phyloP scores from a whole-genome alignment of 2,797 vertebrate species.

The Pagetopsis macropterus region DNA sequence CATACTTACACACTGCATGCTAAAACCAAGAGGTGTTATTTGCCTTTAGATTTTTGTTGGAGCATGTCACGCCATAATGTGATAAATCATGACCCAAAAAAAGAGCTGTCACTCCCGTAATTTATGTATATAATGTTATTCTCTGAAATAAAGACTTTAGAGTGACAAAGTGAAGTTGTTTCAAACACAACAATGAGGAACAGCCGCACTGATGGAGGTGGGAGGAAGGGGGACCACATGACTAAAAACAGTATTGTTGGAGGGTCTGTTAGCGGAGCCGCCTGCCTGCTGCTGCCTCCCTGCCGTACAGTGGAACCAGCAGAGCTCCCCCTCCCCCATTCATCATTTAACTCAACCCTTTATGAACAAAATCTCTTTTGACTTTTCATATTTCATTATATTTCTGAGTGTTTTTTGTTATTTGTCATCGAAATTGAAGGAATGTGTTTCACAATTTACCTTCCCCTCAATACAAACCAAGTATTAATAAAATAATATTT shows the following conservation, averaged over 20 bases:
- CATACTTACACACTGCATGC: not conserved
- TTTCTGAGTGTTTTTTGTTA: slow-evolving; percentile 21
- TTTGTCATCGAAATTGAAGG: not conserved
- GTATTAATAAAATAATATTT: not conserved
- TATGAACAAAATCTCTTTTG: slow-evolving; percentile 59
- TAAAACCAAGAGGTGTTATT: slow-evolving; percentile 1
- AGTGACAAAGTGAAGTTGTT: slow-evolving; percentile 74
- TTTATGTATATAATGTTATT: slow-evolving; percentile 33
- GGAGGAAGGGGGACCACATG: slow-evolving; percentile 70
- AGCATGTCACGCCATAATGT: slow-evolving; percentile 7
- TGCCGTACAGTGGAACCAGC: slow-evolving; percentile 77
- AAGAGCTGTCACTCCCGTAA: slow-evolving; percentile 7
- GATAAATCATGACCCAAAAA: slow-evolving; percentile 26
- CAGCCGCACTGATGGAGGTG: slow-evolving; percentile 75
- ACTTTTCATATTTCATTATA: slow-evolving; percentile 48
- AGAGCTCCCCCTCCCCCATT: slow-evolving; percentile 63
- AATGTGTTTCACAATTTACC: rapidly evolving
- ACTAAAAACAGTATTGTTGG: slow-evolving; percentile 83
- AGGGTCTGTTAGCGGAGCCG: slow-evolving; percentile 78
- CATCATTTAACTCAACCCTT: slow-evolving; percentile 65
- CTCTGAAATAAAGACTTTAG: slow-evolving; percentile 63
- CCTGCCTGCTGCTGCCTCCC: slow-evolving; percentile 87
- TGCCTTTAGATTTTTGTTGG: not conserved
- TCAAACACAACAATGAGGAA: slow-evolving; percentile 74
- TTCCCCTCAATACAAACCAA: not conserved